phyloP scores from a whole-genome alignment of 2,113 vertebrate genomes.

The Amphiprion percula region DNA sequence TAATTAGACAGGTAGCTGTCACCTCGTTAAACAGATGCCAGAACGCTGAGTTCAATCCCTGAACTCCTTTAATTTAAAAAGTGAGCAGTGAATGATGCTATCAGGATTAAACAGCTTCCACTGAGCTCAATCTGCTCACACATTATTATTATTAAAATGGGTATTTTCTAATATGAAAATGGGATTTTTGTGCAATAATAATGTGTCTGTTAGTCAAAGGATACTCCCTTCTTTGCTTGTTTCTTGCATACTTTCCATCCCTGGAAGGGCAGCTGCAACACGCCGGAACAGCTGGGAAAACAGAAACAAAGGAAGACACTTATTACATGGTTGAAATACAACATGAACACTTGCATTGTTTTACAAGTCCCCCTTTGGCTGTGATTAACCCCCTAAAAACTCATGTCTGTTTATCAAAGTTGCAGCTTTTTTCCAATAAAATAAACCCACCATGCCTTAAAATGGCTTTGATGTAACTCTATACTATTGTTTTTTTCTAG shows the following conservation, averaged over 20 bases:
- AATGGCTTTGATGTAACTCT: too few relatives aligned
- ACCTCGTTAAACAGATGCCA: slow-evolving; percentile 13
- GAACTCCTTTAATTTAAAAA: slow-evolving; percentile 11
- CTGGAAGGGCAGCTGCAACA: slow-evolving; percentile 92
- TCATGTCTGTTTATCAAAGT: too few relatives aligned
- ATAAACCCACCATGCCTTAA: too few relatives aligned
- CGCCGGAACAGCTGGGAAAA: slow-evolving; percentile 89
- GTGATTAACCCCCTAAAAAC: too few relatives aligned
- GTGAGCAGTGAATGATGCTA: not conserved
- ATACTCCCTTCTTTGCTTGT: slow-evolving; percentile 96
- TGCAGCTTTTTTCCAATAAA: too few relatives aligned
- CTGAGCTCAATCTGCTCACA: not conserved
- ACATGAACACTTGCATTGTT: too few relatives aligned
- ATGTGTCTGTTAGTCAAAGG: slow-evolving; percentile 80
- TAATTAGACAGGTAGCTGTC: slow-evolving; percentile 39
- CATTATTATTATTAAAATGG: not conserved
- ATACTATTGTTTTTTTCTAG: too few relatives aligned
- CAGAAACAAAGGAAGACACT: slow-evolving; percentile 10
- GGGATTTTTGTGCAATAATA: not conserved
- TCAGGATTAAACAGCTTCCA: slow-evolving; percentile 4
- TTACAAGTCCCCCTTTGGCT: too few relatives aligned
- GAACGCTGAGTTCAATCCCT: not conserved
- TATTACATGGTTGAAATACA: not conserved
- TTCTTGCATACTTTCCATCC: slow-evolving; percentile 94
- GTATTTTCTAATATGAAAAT: not conserved